A percentile compares a stretch with the other conserved stretches of the same genome.
Conservation (phyloP, 2,888 invertebrate genomes). For the Elysia crispata region DNA sequence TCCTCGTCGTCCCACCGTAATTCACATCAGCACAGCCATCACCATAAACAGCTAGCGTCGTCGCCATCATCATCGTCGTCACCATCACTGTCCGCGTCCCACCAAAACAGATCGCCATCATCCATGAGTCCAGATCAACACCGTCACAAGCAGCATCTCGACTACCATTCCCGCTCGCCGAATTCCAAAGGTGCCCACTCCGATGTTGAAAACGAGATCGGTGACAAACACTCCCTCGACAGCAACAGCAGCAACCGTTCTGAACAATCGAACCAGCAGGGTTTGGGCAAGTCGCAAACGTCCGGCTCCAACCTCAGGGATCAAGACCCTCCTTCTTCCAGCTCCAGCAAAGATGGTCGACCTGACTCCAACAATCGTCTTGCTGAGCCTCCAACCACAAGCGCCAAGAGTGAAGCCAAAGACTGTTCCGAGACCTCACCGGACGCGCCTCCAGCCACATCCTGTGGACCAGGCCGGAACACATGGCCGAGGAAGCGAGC, state of each 20-base stretch:
- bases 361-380: neutral
- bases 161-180: no score
- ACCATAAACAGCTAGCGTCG: neutral
- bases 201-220: neutral
- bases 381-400: neutral
- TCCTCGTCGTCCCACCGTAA: slow-evolving; percentile 20
- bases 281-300: neutral
- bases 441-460: neutral
- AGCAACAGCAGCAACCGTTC: slow-evolving; percentile 1
- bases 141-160: no score
- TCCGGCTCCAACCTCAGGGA: neutral
- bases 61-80: neutral
- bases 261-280: neutral
- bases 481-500: slow-evolving; percentile 67
- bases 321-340: neutral
- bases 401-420: neutral
- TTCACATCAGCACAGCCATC: slow-evolving; percentile 17
- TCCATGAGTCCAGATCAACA: neutral
- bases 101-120: slow-evolving; percentile 5
- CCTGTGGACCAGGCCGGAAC: slow-evolving; percentile 49
- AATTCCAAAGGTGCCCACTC: no score
- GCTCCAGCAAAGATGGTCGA: neutral
- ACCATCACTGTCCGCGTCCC: neutral
- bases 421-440: neutral
- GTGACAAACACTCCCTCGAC: neutral